Evolutionary conservation across 2,888 invertebrate species (phyloP), one percentile per base, ranked within the genome.

Genomic region (Tenthredo amoena): DNA sequence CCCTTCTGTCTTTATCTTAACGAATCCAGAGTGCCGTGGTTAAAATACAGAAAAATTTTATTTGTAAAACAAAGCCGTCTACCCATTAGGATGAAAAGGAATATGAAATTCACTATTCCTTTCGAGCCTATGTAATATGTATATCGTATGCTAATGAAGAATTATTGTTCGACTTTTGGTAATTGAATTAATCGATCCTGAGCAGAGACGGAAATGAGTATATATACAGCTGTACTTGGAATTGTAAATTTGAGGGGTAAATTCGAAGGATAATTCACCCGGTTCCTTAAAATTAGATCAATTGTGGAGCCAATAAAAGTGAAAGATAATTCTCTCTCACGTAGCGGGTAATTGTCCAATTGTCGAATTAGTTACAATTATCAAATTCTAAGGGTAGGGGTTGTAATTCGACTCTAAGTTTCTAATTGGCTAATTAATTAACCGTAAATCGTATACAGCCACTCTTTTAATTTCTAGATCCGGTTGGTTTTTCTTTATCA

Each of bases 361-460:
- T 77, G 77, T 50, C 18, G 18, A 77, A 77, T 77, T 31, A 77
- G 50, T 26, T 55, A 40, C n/a, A 77, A 50, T 77, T 55, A 77
- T 77, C 0, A 77, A 77, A 77, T 77, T 77, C 34, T n/a, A 55
- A 77, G 77, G 26, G 62, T 62, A 55, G 77, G 55, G 55, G 10
- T 50, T 55, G 77, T 50, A 77, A 77, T 77, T 77, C 34, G 50
- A 55, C 77, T 77, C 72, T 26, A n/a, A 43, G n/a, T 74, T 74
- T 74, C n/a, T 74, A 74, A 74, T 74, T 74, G 72, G 40, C 43
- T 74, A 74, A 74, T 74, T 74, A 74, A 74, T 74, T 74, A 74
- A 26, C 12, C 43, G 43, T 74, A 43, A 74, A 43, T 74, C 40
- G 72, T 74, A n/a, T n/a, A 74, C 10, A 68, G 34, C 68, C 68